Conservation (phyloP, 2,797 vertebrate species). For the Sardinella longiceps region DNA sequence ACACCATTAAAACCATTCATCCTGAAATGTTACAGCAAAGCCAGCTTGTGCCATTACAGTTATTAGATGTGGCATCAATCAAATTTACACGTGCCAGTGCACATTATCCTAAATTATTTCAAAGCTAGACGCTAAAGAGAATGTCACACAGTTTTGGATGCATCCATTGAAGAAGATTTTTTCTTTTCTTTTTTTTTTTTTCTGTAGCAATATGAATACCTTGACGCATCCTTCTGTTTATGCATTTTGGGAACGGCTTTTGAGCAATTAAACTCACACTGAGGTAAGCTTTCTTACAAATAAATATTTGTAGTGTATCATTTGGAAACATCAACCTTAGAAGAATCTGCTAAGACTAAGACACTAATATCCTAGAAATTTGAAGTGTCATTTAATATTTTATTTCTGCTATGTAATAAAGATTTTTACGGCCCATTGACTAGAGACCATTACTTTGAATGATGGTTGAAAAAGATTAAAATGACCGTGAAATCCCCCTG, state of each 20-base stretch:
- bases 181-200: background rate
- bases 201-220: background rate
- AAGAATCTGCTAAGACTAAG: background rate
- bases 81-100: background rate
- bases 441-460: background rate
- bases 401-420: background rate
- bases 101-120: slow-evolving; percentile 16
- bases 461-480: background rate
- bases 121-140: background rate
- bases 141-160: background rate
- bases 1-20: slow-evolving; percentile 12
- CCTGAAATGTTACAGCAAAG: slow-evolving; percentile 23
- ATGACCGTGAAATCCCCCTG: background rate
- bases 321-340: background rate
- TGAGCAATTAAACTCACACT: background rate
- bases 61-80: slow-evolving; percentile 1
- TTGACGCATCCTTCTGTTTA: too few relatives aligned
- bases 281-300: background rate
- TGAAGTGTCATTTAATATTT: slow-evolving; percentile 6
- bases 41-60: slow-evolving; percentile 7
- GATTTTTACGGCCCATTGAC: background rate
- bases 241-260: background rate
- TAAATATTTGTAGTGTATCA: background rate
- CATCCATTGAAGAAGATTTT: background rate
- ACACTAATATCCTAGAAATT: background rate